These are phyloP conservation scores for Drosophila pallidifrons DNA, from an alignment of 1,140 invertebrate species.

Conservation along the genomic window DNA sequence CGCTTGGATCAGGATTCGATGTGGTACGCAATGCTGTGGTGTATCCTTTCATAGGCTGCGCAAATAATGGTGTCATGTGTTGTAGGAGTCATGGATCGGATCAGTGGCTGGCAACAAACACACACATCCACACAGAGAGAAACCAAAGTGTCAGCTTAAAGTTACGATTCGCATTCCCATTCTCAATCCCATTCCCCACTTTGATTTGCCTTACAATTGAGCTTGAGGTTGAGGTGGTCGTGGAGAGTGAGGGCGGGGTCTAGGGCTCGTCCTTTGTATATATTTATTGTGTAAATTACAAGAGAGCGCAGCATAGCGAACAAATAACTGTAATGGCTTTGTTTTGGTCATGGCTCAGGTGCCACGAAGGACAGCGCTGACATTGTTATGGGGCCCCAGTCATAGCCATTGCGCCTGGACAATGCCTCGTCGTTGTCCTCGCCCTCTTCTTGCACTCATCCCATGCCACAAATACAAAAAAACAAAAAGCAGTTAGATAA, in stretches of 20 bases:
- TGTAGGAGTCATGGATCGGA: slow-evolving; percentile 45
- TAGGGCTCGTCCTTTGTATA: slow-evolving; percentile 68
- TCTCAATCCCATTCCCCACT: background rate
- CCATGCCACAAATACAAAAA: slow-evolving; percentile 54
- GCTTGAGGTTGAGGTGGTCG: slow-evolving; percentile 8
- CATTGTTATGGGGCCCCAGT: slow-evolving; percentile 56
- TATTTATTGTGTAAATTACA: slow-evolving; percentile 81
- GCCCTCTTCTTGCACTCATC: slow-evolving; percentile 12
- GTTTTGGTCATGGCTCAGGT: slow-evolving; percentile 79
- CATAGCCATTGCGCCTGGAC: slow-evolving; percentile 13
- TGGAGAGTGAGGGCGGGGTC: background rate
- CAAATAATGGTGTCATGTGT: slow-evolving; percentile 63
- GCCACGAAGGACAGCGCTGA: slow-evolving; percentile 65
- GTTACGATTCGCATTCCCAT: background rate
- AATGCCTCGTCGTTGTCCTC: slow-evolving; percentile 22
- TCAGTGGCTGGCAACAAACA: slow-evolving; percentile 31
- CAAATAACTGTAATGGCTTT: slow-evolving; percentile 82
- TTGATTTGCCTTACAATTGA: slow-evolving; percentile 26
- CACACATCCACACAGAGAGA: slow-evolving; percentile 16
- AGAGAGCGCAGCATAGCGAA: slow-evolving; percentile 75
- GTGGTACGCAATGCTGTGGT: background rate
- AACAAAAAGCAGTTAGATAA: slow-evolving; percentile 80
- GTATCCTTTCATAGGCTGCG: slow-evolving; percentile 45
- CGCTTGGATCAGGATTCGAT: background rate
- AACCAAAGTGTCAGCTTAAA: slow-evolving; percentile 27